phyloP scores from a whole-genome alignment of 2,888 invertebrate genomes.

The Colletes collaris region DNA sequence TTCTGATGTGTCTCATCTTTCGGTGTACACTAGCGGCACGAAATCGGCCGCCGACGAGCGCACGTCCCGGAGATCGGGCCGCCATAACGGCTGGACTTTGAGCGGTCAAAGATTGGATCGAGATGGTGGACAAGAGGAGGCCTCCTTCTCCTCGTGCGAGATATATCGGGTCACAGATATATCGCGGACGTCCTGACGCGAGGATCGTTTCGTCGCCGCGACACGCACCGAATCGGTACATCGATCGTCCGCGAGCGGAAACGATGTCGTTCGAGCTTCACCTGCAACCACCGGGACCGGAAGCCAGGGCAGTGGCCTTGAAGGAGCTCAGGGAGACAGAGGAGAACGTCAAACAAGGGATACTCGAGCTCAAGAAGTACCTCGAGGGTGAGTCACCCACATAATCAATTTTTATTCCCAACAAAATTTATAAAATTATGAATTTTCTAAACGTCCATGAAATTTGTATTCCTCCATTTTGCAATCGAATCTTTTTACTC shows the following conservation, averaged over 20 bases:
- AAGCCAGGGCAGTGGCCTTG: conserved; percentile 76
- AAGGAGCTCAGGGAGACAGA: conserved; percentile 83
- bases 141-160: conserved; percentile 63
- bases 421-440: no score
- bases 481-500: no score
- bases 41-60: conserved; percentile 11
- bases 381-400: conserved; percentile 78
- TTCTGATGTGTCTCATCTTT: conserved; percentile 25
- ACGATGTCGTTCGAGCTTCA: conserved; percentile 73
- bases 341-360: conserved; percentile 79
- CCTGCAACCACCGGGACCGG: conserved; percentile 67
- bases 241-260: not conserved
- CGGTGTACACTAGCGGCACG: conserved; percentile 1
- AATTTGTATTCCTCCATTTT: no score
- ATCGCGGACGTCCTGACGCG: conserved; percentile 71
- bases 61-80: conserved; percentile 21
- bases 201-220: conserved; percentile 61
- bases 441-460: no score
- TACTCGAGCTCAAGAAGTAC: conserved; percentile 77
- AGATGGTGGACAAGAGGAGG: conserved; percentile 76
- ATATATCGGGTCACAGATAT: conserved; percentile 76
- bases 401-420: no score
- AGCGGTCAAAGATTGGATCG: conserved; percentile 80
- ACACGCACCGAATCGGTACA: conserved; percentile 5
- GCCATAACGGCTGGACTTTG: conserved; percentile 77